Evolutionary conservation across 23 tunicate species (phyloP), one percentile per base, ranked within the genome.

Genomic region (Phallusia fumigata): DNA sequence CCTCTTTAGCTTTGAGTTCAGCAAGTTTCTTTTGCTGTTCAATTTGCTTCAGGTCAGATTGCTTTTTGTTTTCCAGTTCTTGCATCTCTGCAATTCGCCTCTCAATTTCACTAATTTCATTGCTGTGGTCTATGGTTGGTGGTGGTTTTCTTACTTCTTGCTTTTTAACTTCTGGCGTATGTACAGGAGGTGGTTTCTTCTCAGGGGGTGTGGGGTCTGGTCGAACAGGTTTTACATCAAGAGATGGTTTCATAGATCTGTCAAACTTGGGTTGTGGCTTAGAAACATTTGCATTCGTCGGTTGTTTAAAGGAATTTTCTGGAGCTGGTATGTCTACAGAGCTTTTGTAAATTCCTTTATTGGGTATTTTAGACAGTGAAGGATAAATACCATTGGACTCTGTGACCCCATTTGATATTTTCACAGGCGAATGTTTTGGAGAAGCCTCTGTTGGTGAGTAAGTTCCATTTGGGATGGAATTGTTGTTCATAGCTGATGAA

Each of bases 51-150:
- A 87, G 64, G 24, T 76, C 82, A 30, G 24, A 65, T 80, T 87
- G 83, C 26, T 80, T 85, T 76, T 84, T 91, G 26, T 87, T 90
- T 36, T 87, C 74, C 32, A 87, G 52, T 51, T 84, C 58, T 81
- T 79, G 53, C 86, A 90, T 90, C 28, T 30, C 53, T 18, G 65
- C 78, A 35, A 53, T 78, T 65, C 73, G 65, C 36, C 32, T 53
- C 26, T 85, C 72, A 0, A 2, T 31, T 19, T 79, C 34, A 52
- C 73, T 53, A 1, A 34, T 77, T 19, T 18, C 26, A 34, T 77
- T 53, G 10, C 52, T 34, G 31, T 33, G 40, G 34, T 35, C 78
- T 5, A 44, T 28, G 0, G n/a, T 18, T 3, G 53, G 18, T 18
- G 80, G 80, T 19, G 8, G 51, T 18, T 0, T 44, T 36, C 15